A percentile compares a stretch with the other conserved stretches of the same genome.
Evolutionary conservation across 2,113 vertebrate genomes (phyloP).

Genomic region (Stegastes partitus): DNA sequence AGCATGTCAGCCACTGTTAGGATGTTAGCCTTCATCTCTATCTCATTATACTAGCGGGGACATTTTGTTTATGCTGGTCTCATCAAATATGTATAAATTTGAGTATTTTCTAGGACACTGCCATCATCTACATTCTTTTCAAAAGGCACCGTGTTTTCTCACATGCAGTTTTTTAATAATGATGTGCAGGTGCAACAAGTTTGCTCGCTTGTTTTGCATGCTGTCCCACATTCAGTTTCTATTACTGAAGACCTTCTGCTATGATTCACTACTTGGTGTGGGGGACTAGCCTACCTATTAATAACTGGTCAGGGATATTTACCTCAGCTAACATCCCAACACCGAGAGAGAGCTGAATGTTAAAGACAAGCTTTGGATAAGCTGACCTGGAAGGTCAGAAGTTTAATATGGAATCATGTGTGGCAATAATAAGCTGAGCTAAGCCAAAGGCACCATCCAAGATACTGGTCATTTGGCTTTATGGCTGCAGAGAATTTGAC

Average conservation of each 20-base stretch:
- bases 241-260: not conserved
- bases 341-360: not conserved
- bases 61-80: conserved; percentile 70
- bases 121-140: conserved; percentile 52
- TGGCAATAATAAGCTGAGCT: conserved; percentile 23
- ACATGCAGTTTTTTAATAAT: conserved; percentile 38
- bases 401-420: conserved; percentile 31
- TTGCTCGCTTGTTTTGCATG: conserved; percentile 38
- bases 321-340: conserved; percentile 11
- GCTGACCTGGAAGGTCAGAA: conserved; percentile 24
- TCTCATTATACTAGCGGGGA: conserved; percentile 64
- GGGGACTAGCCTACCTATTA: conserved; percentile 10
- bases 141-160: conserved; percentile 42
- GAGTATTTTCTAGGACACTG: conserved; percentile 70
- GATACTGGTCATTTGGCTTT: conserved; percentile 22
- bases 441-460: conserved; percentile 4
- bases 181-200: conserved; percentile 54
- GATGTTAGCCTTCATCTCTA: conserved; percentile 53
- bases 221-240: conserved; percentile 42
- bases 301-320: not conserved
- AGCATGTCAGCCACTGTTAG: conserved; percentile 7
- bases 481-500: conserved; percentile 1
- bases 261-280: conserved; percentile 30
- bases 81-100: conserved; percentile 75
- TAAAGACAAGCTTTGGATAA: conserved; percentile 6